A percentile compares a stretch with the other conserved stretches of the same genome.
phyloP scores from a whole-genome alignment of 2,888 invertebrate genomes.

The Beris chalybata region DNA sequence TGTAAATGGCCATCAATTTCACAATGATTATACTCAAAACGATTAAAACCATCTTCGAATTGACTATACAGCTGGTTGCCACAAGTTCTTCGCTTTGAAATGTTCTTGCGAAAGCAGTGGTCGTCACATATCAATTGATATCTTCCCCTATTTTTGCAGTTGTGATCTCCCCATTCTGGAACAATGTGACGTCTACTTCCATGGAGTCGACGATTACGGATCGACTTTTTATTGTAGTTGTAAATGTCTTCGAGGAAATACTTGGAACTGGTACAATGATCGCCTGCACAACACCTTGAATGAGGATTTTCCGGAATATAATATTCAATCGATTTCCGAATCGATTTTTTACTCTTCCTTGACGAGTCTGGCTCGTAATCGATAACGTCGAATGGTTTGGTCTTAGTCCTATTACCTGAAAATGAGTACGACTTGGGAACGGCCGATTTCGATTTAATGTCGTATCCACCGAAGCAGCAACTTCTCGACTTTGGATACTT shows the following conservation, averaged over 20 bases:
- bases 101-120: constrained; percentile 43
- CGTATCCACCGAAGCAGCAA: constrained; percentile 53
- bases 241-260: constrained; percentile 54
- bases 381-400: constrained; percentile 55
- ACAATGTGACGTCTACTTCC: constrained; percentile 47
- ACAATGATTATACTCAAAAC: constrained; percentile 1
- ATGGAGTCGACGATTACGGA: constrained; percentile 12
- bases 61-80: constrained; percentile 44
- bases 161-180: constrained; percentile 51
- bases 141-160: constrained; percentile 35
- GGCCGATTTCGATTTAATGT: constrained; percentile 38
- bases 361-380: constrained; percentile 51
- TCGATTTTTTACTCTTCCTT: constrained; percentile 51
- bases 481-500: constrained; percentile 56
- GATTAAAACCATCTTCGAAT: constrained; percentile 49
- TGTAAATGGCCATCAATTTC: neutral
- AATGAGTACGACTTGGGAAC: constrained; percentile 57
- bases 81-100: neutral
- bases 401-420: constrained; percentile 48
- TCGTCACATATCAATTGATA: constrained; percentile 45
- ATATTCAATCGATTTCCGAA: constrained; percentile 48
- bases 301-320: constrained; percentile 46
- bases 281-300: constrained; percentile 49
- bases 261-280: constrained; percentile 53
- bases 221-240: constrained; percentile 43